Evolutionary conservation across 1,140 invertebrate species (phyloP).

Genomic region (Caenorhabditis briggsae): DNA sequence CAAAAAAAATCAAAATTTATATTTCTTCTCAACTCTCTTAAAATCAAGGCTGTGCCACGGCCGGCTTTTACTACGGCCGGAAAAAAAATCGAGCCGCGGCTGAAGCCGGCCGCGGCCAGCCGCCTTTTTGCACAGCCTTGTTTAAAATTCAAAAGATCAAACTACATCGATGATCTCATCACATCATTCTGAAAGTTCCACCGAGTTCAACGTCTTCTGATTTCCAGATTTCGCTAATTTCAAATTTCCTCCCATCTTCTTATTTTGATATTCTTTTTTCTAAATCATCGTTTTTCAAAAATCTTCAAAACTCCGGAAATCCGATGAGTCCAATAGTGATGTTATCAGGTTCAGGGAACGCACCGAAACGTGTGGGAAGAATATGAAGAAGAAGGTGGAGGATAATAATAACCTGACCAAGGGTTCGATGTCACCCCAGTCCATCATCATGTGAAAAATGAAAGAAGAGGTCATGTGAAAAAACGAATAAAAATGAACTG

Average conservation of each 20-base stretch:
- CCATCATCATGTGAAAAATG: not conserved
- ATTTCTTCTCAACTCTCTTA: no score
- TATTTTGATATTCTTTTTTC: slow-evolving; percentile 10
- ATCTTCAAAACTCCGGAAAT: not conserved
- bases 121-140: no score
- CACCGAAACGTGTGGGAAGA: not conserved
- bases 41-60: no score
- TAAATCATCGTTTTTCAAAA: not conserved
- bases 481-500: not conserved
- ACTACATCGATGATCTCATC: not conserved
- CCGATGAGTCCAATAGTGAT: not conserved
- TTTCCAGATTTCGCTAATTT: slow-evolving; percentile 8
- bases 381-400: not conserved
- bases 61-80: no score
- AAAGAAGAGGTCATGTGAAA: not conserved
- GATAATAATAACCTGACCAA: slow-evolving; percentile 18
- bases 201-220: not conserved
- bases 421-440: not conserved
- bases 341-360: not conserved
- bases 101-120: no score
- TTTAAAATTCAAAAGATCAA: not conserved
- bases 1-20: no score
- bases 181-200: not conserved
- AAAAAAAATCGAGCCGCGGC: no score
- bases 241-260: not conserved